Base-by-base conservation (phyloP, 2,888 invertebrate species). In the Zootermopsis nevadensis region DNA sequence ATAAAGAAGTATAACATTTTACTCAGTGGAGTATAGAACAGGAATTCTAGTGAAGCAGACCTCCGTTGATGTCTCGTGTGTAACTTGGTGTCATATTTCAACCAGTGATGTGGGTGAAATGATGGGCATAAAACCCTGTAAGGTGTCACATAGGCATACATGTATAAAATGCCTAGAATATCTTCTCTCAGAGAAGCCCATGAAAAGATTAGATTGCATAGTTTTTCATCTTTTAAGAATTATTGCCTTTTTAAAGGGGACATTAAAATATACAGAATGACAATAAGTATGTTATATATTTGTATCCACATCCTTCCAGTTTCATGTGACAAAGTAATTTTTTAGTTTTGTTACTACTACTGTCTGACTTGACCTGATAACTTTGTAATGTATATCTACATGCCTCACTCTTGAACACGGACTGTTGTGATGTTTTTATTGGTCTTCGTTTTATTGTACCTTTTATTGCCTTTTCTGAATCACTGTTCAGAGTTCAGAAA, bases 401-500 rank as follows among this genome's bases (percentile, higher is more conserved):
- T 60, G 27, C 24, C 60, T n/a, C 24, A 53, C 53, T 53, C 27
- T 7, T 60, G 60, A 60, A 60, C 24, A 60, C n/a, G 60, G 60
- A 60, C 10, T 60, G 60, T 60, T 60, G 27, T 27, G 24, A 27
- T 27, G 7, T 60, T 53, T 60, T 60, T 60, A 60, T 27, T 60
- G n/a, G 60, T 60, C 60, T 60, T 60, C n/a, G 27, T 60, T 60
- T 60, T 8, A n/a, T 60, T n/a, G n/a, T n/a, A 60, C n/a, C 60
- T n/a, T 7, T n/a, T n/a, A 60, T 10, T 0, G n/a, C 60, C 24
- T n/a, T n/a, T 60, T n/a, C 24, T 7, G 60, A 60, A n/a, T 60
- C 42, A 48, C 42, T 15, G 2, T 48, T 12, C 42, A 48, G 42
- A 48, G 4, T 15, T 2, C 8, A 48, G 42, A 12, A 48, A 6